phyloP scores from a whole-genome alignment of 64 coral and sea anemone genomes.

The Stichodactyla mertensii region DNA sequence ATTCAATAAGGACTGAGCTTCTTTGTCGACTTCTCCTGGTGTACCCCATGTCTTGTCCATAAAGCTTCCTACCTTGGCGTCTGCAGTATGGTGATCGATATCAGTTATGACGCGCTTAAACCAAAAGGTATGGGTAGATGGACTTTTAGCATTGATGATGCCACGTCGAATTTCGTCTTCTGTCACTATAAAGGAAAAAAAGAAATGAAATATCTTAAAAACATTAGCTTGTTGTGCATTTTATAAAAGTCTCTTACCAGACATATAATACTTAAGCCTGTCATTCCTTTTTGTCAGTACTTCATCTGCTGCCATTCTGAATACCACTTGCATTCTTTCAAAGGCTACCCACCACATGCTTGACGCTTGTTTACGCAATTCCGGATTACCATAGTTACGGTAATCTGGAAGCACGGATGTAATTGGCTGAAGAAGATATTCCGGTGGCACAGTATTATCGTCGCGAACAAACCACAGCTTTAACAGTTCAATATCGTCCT shows the following conservation, averaged over 20 bases:
- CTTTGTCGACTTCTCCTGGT: conserved; percentile 50
- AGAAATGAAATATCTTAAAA: background rate
- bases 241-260: conserved; percentile 41
- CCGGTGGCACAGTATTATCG: conserved; percentile 64
- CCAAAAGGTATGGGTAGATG: conserved; percentile 84
- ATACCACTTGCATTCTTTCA: conserved; percentile 85
- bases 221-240: background rate
- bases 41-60: conserved; percentile 79
- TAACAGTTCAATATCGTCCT: conserved; percentile 45
- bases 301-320: conserved; percentile 65
- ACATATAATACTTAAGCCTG: conserved; percentile 84
- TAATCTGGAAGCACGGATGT: conserved; percentile 76
- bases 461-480: conserved; percentile 72
- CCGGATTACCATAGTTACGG: conserved; percentile 62
- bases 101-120: conserved; percentile 83
- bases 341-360: conserved; percentile 86
- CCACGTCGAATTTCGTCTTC: conserved; percentile 98
- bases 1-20: conserved; percentile 58
- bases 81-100: conserved; percentile 46
- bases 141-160: conserved; percentile 47
- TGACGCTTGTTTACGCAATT: conserved; percentile 82
- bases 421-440: conserved; percentile 89
- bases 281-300: conserved; percentile 29
- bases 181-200: conserved; percentile 52
- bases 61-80: conserved; percentile 69